Percentiles rank a stretch among this genome's conserved stretches.
Conservation (phyloP, 2,888 invertebrate species). For the Epinotia nisella region DNA sequence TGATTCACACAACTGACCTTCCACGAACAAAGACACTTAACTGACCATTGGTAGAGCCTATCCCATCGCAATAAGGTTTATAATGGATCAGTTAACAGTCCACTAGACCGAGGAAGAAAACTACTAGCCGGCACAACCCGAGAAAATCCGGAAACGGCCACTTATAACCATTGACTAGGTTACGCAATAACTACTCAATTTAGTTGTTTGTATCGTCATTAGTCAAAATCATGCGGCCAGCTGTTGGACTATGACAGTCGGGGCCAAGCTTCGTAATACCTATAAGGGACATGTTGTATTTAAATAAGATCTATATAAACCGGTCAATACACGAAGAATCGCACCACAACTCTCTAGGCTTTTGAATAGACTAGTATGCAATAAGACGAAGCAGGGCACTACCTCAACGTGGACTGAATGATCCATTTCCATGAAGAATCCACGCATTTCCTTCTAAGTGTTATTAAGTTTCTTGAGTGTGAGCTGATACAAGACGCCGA, state of each 20-base stretch:
- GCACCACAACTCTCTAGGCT: neutral
- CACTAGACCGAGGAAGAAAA: constrained; percentile 20
- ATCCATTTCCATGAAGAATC: neutral
- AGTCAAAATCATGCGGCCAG: constrained; percentile 31
- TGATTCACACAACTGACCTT: constrained; percentile 25
- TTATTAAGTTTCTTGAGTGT: neutral
- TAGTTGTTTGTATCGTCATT: constrained; percentile 37
- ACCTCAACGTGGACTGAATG: neutral
- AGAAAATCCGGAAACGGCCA: constrained; percentile 43
- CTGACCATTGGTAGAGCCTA: neutral
- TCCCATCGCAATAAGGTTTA: neutral
- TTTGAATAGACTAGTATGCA: neutral
- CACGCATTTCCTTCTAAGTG: neutral
- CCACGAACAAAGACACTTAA: neutral
- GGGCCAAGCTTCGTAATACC: neutral
- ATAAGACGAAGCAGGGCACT: neutral
- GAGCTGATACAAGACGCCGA: no score
- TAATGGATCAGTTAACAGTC: neutral
- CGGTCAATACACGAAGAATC: no score
- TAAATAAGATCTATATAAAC: neutral
- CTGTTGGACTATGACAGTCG: constrained; percentile 13
- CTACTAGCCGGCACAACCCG: constrained; percentile 17
- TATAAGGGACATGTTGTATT: neutral
- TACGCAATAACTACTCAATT: constrained; percentile 43
- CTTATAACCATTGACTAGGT: constrained; percentile 37